Evolutionary conservation across 1,140 invertebrate genomes (phyloP), one percentile per base, ranked within the genome.

Genomic region (Plutomurus gul): DNA sequence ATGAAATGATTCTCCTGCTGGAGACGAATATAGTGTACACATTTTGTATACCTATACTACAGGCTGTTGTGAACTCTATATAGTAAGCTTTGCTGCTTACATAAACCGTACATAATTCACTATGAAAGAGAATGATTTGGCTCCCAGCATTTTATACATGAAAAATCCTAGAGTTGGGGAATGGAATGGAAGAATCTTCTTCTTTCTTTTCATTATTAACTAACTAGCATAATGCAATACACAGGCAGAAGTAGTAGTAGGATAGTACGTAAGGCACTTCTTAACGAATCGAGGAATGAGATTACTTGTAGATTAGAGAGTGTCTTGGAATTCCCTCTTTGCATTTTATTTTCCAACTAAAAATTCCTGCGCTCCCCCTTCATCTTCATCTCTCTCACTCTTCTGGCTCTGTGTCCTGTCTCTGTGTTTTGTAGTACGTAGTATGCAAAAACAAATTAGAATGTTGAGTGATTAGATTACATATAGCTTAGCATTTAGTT

Each of bases 281-380:
- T 65, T 65, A 65, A 33, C 56, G 56, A 65, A n/a, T n/a, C 56
- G 36, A 65, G 56, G 27, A 65, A n/a, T 65, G 27, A 65, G 56
- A 65, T 65, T 65, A 65, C n/a, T n/a, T n/a, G n/a, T 10, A 65
- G 56, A 65, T 65, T 30, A 65, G 27, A 18, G 56, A 65, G 27
- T 65, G 56, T 65, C 30, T 65, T 65, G 56, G 56, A 27, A 65
- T 65, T 65, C 36, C 56, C 25, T n/a, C 11, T 16, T n/a, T 65
- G 18, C 33, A 60, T 60, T 60, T 60, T 16, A 60, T 60, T 60
- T n/a, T n/a, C n/a, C n/a, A n/a, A n/a, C 20, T 33, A n/a, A 60
- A 60, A 33, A 60, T 60, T 60, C 47, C 51, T 30, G 27, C 33
- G 25, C 51, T 60, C 27, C 51, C n/a, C 27, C 22, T 60, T 30